Evolutionary conservation across 2,888 invertebrate species (phyloP).

Genomic region (Zaprionus obscuricornis): DNA sequence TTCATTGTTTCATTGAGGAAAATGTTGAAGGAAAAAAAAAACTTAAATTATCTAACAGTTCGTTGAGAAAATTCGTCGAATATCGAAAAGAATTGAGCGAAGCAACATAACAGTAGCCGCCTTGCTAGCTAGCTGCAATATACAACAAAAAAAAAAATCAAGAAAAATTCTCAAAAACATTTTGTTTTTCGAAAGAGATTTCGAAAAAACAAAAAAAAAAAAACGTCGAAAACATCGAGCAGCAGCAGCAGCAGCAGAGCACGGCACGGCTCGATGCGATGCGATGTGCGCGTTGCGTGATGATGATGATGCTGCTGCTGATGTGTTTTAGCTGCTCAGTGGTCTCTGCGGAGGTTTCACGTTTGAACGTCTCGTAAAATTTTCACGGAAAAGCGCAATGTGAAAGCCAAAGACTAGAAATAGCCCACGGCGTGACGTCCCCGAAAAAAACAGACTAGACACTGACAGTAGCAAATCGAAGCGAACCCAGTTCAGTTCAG

Average conservation of each 20-base stretch:
- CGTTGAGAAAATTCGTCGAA: slow-evolving; percentile 39
- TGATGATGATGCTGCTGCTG: background rate
- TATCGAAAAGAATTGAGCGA: slow-evolving; percentile 33
- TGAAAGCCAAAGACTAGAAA: slow-evolving; percentile 73
- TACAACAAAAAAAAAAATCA: too few relatives aligned
- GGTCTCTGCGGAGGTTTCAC: slow-evolving; percentile 84
- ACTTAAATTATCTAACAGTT: slow-evolving; percentile 70
- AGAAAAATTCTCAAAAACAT: too few relatives aligned
- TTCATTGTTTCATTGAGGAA: slow-evolving; percentile 79
- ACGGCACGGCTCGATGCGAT: slow-evolving; percentile 25
- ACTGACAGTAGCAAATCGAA: slow-evolving; percentile 61
- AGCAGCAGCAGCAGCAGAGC: background rate
- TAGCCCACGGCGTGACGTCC: slow-evolving; percentile 76
- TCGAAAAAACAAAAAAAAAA: too few relatives aligned
- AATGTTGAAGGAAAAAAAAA: slow-evolving; percentile 64
- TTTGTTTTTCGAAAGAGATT: slow-evolving; percentile 22
- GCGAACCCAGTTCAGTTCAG: slow-evolving; percentile 43
- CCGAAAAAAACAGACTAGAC: slow-evolving; percentile 56
- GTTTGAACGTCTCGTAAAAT: slow-evolving; percentile 80
- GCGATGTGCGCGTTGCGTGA: slow-evolving; percentile 5
- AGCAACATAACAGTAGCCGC: too few relatives aligned
- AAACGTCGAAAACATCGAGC: too few relatives aligned
- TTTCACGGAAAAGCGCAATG: slow-evolving; percentile 77
- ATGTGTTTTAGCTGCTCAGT: slow-evolving; percentile 71
- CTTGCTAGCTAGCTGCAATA: too few relatives aligned